Evolutionary conservation across 2,888 invertebrate genomes (phyloP).

Genomic region (Caenorhabditis sp.): DNA sequence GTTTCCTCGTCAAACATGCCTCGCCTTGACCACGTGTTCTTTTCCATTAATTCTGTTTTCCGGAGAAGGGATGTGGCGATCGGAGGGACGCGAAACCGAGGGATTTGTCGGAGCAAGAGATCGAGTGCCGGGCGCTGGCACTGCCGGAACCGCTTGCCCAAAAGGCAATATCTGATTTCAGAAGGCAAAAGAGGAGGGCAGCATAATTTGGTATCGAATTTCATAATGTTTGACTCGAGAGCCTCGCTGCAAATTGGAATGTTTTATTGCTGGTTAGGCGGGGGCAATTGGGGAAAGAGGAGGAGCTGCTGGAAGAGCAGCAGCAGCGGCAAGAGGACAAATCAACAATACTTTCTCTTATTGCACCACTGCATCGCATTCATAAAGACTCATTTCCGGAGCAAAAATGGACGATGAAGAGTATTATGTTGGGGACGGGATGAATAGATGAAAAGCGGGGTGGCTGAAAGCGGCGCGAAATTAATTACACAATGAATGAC

Average conservation of each 20-base stretch:
- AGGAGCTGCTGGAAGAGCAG: slow-evolving; percentile 12
- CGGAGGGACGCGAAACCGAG: neutral
- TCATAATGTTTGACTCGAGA: slow-evolving; percentile 58
- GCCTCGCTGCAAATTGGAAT: slow-evolving; percentile 38
- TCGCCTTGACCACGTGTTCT: slow-evolving; percentile 28
- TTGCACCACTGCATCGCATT: slow-evolving; percentile 33
- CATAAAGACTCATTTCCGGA: slow-evolving; percentile 45
- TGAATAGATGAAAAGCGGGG: neutral
- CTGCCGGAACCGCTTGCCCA: slow-evolving; percentile 23
- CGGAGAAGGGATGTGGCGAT: neutral
- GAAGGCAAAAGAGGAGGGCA: slow-evolving; percentile 33
- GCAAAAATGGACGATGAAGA: neutral
- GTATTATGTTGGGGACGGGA: neutral
- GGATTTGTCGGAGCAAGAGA: neutral
- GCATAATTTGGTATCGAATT: slow-evolving; percentile 59
- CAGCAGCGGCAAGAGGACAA: slow-evolving; percentile 18
- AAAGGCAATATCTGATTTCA: slow-evolving; percentile 51
- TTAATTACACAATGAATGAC: too few species aligned
- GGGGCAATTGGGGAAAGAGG: slow-evolving; percentile 17
- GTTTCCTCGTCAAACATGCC: slow-evolving; percentile 16
- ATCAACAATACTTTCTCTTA: slow-evolving; percentile 37
- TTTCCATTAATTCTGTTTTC: slow-evolving; percentile 20
- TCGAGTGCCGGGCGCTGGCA: slow-evolving; percentile 1
- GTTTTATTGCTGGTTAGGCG: slow-evolving; percentile 46
- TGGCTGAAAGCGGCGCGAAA: slow-evolving; percentile 13